A percentile compares a stretch with the other conserved stretches of the same genome.
Evolutionary conservation across 2,888 invertebrate species (phyloP).

Genomic region (Candidula unifasciata): DNA sequence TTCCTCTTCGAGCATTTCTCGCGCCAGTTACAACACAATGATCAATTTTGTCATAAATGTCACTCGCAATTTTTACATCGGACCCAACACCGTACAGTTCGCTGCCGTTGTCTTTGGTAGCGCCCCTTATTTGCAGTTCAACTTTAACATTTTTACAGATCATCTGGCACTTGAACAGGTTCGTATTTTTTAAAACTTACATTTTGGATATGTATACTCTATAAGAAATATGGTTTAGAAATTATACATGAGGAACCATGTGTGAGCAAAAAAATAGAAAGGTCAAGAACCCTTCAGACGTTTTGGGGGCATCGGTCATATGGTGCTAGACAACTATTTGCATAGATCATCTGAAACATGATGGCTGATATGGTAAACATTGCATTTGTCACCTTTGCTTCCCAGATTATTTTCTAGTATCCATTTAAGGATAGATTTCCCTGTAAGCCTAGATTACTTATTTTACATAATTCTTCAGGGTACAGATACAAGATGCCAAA

Average conservation of each 20-base stretch:
- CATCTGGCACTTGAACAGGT: conserved; percentile 1
- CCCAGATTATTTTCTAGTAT: too few species aligned
- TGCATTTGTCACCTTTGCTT: too few species aligned
- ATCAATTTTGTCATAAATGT: conserved; percentile 3
- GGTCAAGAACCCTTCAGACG: too few species aligned
- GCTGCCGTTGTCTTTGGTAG: background rate
- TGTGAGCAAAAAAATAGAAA: too few species aligned
- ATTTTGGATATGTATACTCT: background rate
- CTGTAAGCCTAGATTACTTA: background rate
- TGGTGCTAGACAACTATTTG: too few species aligned
- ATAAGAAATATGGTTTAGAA: background rate
- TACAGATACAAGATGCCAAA: too few species aligned
- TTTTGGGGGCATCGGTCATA: too few species aligned
- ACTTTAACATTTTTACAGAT: conserved; percentile 1
- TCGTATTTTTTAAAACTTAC: background rate
- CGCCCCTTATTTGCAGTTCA: background rate
- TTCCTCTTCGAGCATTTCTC: background rate
- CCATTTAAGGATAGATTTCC: too few species aligned
- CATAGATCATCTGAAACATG: too few species aligned
- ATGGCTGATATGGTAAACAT: too few species aligned
- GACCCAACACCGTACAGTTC: conserved; percentile 20
- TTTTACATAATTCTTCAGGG: too few species aligned
- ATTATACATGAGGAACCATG: background rate
- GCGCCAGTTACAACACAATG: background rate
- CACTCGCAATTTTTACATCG: conserved; percentile 14